Base-by-base conservation (phyloP, 2,113 vertebrate genomes). In the Nycticryphes semicollaris region DNA sequence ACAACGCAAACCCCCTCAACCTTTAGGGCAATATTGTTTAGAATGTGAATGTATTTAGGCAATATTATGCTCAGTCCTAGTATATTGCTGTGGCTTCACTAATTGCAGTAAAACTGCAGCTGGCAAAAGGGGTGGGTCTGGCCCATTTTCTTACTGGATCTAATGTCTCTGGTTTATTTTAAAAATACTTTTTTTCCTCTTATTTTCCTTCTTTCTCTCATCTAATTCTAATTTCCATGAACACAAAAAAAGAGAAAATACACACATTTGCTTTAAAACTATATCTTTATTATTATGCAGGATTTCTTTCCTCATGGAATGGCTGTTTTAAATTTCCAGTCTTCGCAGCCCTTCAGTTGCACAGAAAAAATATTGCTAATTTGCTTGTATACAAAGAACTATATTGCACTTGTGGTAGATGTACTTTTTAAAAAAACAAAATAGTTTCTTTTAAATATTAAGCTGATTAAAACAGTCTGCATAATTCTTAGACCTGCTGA, bases 391-490 rank as follows among this genome's bases (percentile, higher is more conserved):
- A 64, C 22, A 41, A 50, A 60, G 10, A 83, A 41, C 14, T 89
- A 81, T 27, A 64, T 68, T 93, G 35, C 53, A n/a, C 22, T 83
- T 68, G 50, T 74, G 28, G 48, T 68, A 88, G 66, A 83, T 62
- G 19, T 5, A 50, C 21, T 82, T 85, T 24, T 43, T 4, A 12
- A 48, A 62, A 62, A 87, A 76, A 60, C n/a, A 86, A 77, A 80
- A 53, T 41, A 50, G 16, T 69, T 93, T 88, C 1, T 83, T 89
- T 91, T 82, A 79, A 95, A 82, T 74, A 91, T 67, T 96, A 96
- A 96, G 92, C 91, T 88, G 83, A 96, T 96, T 97, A 95, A 96
- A 93, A 50, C 67, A 84, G 57, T 67, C 57, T 95, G 93, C 76
- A 77, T 97, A 95, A 96, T 96, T 94, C 66, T 87, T 75, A 88